Evolutionary conservation across 2,888 invertebrate species (phyloP), one percentile per base, ranked within the genome.

Genomic region (Xanthorhoe spadicearia): DNA sequence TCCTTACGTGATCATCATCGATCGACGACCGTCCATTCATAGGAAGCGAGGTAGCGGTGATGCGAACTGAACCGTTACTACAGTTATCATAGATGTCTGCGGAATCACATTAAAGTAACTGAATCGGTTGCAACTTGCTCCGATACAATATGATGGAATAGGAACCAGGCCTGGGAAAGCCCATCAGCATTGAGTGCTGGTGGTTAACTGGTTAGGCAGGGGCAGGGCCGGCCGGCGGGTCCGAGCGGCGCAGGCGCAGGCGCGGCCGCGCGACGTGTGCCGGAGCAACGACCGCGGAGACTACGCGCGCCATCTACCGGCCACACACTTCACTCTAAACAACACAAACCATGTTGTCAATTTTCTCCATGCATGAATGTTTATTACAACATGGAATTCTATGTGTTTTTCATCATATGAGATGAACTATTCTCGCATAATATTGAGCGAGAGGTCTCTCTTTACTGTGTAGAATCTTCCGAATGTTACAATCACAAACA

Each of bases 201-300:
- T 32, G 32, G 23, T 23, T 23, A 23, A 4, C 23, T n/a, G n/a
- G n/a, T n/a, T n/a, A n/a, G n/a, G n/a, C n/a, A n/a, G n/a, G n/a
- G n/a, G n/a, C 23, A 23, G 23, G 23, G 23, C 23, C 4, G 23
- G 23, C 23, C 23, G 23, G 23, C 7, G 6, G 8, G 32, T 32
- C 32, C 32, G 32, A 7, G 6, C 32, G 32, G 32, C 32, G 52
- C 43, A 8, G 59, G 59, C 62, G 51, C 56, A 48, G 52, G 51
- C n/a, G 15, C 19, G 54, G 38, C 17, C 35, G 23, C 28, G 18
- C 57, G 49, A 66, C 65, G 61, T 64, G 67, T 67, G 67, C 32
- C 78, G 78, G 86, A 81, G 82, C 86, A 86, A 86, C 85, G 86
- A 86, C 86, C 85, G 76, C 65, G 68, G 18, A 17, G 48, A 19